Conservation (phyloP, 2,888 invertebrate genomes). For the Acleris sparsana region DNA sequence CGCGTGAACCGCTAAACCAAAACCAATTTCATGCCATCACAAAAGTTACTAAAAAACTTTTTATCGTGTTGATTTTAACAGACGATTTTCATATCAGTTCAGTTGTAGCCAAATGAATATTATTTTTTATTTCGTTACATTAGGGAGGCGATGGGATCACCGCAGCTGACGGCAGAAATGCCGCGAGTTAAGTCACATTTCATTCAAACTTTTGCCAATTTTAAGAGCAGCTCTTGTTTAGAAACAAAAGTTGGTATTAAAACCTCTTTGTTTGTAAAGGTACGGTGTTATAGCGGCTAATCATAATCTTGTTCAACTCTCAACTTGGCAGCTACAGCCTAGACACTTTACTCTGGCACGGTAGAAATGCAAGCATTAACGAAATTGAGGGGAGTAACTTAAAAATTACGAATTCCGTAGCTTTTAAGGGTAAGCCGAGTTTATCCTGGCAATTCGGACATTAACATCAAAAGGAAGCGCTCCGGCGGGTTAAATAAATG, state of each 20-base stretch:
- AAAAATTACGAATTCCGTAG: conserved; percentile 33
- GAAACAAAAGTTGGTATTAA: conserved; percentile 67
- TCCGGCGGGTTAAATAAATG: conserved; percentile 80
- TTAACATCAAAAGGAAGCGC: conserved; percentile 76
- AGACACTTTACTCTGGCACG: conserved; percentile 24
- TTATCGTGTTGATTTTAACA: conserved; percentile 48
- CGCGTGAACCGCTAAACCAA: conserved; percentile 26
- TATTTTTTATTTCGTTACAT: conserved; percentile 74
- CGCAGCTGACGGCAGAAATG: conserved; percentile 75
- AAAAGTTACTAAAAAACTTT: conserved; percentile 41
- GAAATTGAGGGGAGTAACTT: conserved; percentile 27
- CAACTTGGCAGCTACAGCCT: conserved; percentile 37
- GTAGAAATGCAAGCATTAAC: conserved; percentile 20
- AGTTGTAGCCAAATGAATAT: conserved; percentile 65
- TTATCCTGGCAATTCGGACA: conserved; percentile 63
- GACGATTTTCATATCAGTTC: conserved; percentile 55
- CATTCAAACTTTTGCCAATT: conserved; percentile 79
- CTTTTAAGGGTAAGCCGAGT: conserved; percentile 36
- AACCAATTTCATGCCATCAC: conserved; percentile 30
- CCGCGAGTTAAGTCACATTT: conserved; percentile 74
- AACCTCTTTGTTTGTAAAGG: conserved; percentile 64
- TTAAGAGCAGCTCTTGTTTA: conserved; percentile 69
- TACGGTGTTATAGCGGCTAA: conserved; percentile 62
- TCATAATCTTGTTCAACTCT: conserved; percentile 54
- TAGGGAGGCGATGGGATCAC: conserved; percentile 74